A percentile compares a stretch with the other conserved stretches of the same genome.
phyloP scores from a whole-genome alignment of 2,888 invertebrate genomes.

The Drosophila macrospina region DNA sequence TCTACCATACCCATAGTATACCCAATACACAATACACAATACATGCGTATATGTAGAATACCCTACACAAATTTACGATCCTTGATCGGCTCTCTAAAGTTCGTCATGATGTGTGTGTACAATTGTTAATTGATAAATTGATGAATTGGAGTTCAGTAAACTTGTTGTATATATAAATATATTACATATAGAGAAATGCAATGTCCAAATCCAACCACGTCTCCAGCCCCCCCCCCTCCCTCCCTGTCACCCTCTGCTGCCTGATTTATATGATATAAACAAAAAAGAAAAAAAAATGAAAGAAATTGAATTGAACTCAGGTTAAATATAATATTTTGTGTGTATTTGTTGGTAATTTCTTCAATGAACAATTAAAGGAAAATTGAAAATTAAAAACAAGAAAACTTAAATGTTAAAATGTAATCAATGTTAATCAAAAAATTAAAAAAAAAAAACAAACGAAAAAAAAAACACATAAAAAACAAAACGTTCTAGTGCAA shows the following conservation, averaged over 20 bases:
- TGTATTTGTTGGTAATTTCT: slow-evolving; percentile 33
- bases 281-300: background rate
- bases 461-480: background rate
- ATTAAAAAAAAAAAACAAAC: background rate
- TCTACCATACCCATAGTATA: slow-evolving; percentile 45
- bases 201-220: background rate
- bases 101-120: slow-evolving; percentile 24
- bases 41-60: background rate
- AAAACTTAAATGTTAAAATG: slow-evolving; percentile 43
- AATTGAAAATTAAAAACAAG: background rate
- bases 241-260: background rate
- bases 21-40: slow-evolving; percentile 12
- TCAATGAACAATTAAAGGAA: slow-evolving; percentile 15
- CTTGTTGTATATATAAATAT: slow-evolving; percentile 20
- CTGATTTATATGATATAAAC: slow-evolving; percentile 33
- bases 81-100: slow-evolving; percentile 28
- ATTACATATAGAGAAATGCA: slow-evolving; percentile 3
- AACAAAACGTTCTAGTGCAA: slow-evolving; percentile 35
- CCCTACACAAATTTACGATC: slow-evolving; percentile 6
- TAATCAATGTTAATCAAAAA: slow-evolving; percentile 50
- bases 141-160: slow-evolving; percentile 17
- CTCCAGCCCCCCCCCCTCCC: background rate
- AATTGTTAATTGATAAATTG: slow-evolving; percentile 24
- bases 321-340: slow-evolving; percentile 46
- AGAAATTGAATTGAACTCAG: slow-evolving; percentile 36